Percentiles rank a stretch among this genome's conserved stretches.
Evolutionary conservation across 2,797 vertebrate species (phyloP).

Genomic region (Enteromius trimaculatus): DNA sequence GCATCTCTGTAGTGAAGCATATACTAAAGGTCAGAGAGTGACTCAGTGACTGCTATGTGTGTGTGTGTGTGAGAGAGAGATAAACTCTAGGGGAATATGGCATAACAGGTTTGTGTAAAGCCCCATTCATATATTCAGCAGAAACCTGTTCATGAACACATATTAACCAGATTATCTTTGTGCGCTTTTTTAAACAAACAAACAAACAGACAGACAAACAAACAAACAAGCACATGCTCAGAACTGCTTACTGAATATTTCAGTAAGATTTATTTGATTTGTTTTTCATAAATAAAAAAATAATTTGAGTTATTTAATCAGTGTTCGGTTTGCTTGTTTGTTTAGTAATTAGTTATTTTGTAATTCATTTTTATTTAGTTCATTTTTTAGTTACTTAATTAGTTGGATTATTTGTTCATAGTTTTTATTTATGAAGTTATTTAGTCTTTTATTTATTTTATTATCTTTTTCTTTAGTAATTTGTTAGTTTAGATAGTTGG

Average conservation of each 20-base stretch:
- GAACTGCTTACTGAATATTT: background rate
- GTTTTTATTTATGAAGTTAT: background rate
- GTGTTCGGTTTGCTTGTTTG: background rate
- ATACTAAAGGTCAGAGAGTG: conserved; percentile 40
- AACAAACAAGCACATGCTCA: background rate
- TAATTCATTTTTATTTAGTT: background rate
- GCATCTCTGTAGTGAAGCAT: conserved; percentile 25
- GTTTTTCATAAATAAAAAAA: background rate
- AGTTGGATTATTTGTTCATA: background rate
- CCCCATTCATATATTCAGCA: conserved; percentile 41
- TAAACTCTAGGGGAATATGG: conserved; percentile 20
- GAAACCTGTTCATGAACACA: conserved; percentile 3
- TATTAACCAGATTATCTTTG: conserved; percentile 26
- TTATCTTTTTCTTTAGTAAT: background rate
- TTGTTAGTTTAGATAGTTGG: background rate
- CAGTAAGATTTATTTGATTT: background rate
- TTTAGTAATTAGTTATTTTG: background rate
- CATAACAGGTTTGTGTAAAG: conserved; percentile 27
- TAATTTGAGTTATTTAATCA: background rate
- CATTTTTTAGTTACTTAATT: background rate
- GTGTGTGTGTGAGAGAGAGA: conserved; percentile 9
- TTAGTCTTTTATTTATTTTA: background rate
- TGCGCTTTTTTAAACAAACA: conserved; percentile 7
- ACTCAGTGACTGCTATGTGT: conserved; percentile 32
- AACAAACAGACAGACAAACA: conserved; percentile 20